Evolutionary conservation across 2,113 vertebrate genomes (phyloP).

Genomic region (Rhagologus leucostigma): DNA sequence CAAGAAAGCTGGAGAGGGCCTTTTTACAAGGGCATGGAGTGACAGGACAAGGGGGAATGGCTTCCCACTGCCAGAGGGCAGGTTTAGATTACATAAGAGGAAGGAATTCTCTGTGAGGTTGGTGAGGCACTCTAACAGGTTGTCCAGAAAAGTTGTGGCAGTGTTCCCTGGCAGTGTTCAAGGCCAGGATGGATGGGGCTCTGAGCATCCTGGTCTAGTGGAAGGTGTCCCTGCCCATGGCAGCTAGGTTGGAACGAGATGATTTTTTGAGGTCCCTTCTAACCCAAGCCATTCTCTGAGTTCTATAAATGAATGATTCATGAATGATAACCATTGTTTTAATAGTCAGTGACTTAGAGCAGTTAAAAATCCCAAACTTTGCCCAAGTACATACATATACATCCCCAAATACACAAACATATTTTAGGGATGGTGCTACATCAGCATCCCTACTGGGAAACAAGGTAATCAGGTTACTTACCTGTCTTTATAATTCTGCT

Average conservation of each 20-base stretch:
- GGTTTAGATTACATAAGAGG: not conserved
- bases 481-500: not conserved
- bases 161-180: not conserved
- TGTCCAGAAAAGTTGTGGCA: not conserved
- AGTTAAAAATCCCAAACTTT: not conserved
- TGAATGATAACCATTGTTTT: not conserved
- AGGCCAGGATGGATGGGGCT: not conserved
- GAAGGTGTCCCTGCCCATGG: not conserved
- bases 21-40: not conserved
- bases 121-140: not conserved
- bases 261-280: not conserved
- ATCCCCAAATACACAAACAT: not conserved
- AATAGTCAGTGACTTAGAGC: not conserved
- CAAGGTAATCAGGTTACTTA: not conserved
- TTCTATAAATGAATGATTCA: not conserved
- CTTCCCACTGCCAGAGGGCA: not conserved
- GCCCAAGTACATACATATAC: not conserved
- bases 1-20: not conserved
- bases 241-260: fast-evolving
- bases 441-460: not conserved
- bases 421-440: not conserved
- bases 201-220: not conserved
- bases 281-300: not conserved
- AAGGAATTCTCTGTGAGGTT: not conserved
- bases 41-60: not conserved